These are phyloP conservation scores for Empis livida DNA, from an alignment of 2,888 invertebrate genomes.

Conservation along the genomic window DNA sequence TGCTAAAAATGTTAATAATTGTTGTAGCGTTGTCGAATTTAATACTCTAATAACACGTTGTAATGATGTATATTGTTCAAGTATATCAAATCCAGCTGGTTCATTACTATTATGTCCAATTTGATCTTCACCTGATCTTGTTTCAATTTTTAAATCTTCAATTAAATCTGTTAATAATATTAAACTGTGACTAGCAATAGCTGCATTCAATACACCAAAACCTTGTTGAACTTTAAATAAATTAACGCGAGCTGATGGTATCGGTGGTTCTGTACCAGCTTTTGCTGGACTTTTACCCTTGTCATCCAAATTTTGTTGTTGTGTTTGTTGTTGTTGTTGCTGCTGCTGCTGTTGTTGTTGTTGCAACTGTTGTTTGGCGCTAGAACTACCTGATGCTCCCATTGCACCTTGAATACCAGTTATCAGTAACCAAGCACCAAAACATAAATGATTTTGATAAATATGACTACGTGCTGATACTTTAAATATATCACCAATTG, in stretches of 20 bases:
- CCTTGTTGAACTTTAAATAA: conserved; percentile 67
- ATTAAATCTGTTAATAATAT: conserved; percentile 41
- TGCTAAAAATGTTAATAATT: conserved; percentile 74
- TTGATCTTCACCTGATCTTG: conserved; percentile 23
- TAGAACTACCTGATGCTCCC: conserved; percentile 49
- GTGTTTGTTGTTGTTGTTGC: conserved; percentile 43
- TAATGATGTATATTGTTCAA: conserved; percentile 35
- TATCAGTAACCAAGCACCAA: conserved; percentile 77
- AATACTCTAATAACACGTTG: conserved; percentile 40
- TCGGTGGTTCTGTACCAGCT: conserved; percentile 36
- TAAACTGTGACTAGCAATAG: conserved; percentile 74
- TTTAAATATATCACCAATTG: conserved; percentile 67
- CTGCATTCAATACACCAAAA: conserved; percentile 79
- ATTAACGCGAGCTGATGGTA: conserved; percentile 47
- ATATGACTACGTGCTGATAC: conserved; percentile 75
- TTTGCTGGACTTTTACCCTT: conserved; percentile 32
- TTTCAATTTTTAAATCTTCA: conserved; percentile 34
- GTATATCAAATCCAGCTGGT: conserved; percentile 34
- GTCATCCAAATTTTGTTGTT: conserved; percentile 24
- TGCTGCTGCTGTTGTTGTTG: conserved; percentile 32
- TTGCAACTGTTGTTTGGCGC: conserved; percentile 33
- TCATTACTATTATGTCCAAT: conserved; percentile 14
- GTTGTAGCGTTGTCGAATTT: conserved; percentile 38
- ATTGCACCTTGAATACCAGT: conserved; percentile 77
- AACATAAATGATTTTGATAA: conserved; percentile 78